Evolutionary conservation across 2,113 vertebrate species (phyloP).

Genomic region (Syrmaticus mikado): DNA sequence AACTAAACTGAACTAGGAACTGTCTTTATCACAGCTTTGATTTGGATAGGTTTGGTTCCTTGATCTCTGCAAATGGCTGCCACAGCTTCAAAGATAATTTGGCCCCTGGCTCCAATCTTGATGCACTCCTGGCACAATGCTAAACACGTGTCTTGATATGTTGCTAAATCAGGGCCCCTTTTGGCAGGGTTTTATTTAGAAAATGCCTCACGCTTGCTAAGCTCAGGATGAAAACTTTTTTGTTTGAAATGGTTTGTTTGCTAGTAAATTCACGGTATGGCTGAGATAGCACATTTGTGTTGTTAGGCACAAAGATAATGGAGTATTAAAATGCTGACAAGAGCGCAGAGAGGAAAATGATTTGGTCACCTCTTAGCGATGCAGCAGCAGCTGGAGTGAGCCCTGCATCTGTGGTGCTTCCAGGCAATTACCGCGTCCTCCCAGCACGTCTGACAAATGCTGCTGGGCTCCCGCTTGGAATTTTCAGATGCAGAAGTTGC

Average conservation of each 20-base stretch:
- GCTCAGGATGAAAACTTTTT: neutral
- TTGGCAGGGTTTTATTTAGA: neutral
- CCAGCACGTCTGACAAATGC: conserved; percentile 41
- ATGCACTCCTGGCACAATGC: neutral
- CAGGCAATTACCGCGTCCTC: conserved; percentile 54
- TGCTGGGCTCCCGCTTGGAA: conserved; percentile 22
- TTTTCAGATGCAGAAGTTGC: conserved; percentile 31
- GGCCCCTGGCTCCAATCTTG: neutral
- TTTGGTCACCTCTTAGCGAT: conserved; percentile 44
- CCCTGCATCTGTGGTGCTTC: conserved; percentile 46
- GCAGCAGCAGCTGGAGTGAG: conserved; percentile 52
- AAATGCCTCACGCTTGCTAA: neutral
- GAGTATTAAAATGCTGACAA: conserved; percentile 66
- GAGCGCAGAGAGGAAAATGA: conserved; percentile 35
- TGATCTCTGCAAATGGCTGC: neutral
- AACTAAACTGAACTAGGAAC: neutral
- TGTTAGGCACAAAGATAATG: conserved; percentile 47
- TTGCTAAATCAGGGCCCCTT: accelerated
- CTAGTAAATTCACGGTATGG: conserved; percentile 49
- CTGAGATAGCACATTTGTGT: conserved; percentile 52
- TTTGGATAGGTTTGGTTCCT: neutral
- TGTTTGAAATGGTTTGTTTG: conserved; percentile 27
- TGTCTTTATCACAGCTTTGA: neutral
- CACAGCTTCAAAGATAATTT: neutral
- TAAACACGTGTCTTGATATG: accelerated